Evolutionary conservation across 2,888 invertebrate genomes (phyloP), one percentile per base, ranked within the genome.

Genomic region (Ormyrus nitidulus): DNA sequence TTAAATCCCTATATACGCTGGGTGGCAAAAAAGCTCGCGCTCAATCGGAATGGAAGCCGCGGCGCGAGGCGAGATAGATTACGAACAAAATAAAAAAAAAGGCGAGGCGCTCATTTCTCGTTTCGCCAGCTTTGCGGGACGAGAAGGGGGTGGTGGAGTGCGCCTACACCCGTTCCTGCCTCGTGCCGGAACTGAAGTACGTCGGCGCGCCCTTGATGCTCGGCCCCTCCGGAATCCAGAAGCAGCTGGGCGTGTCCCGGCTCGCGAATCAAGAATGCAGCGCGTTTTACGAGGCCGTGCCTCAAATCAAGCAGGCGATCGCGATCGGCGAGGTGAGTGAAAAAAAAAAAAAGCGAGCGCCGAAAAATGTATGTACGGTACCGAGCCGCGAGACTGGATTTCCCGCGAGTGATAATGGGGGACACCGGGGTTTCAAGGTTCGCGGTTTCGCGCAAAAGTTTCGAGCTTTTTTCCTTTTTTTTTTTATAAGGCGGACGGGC

Each of bases 221-320:
- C 19, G 89, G 89, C 49, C 88, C 88, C 3, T 72, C 81, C 56
- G 89, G 89, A 9, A 83, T 89, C 53, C 88, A 88, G 61, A 87
- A 82, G 76, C 84, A 88, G 77, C 83, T 89, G 74, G 86, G 85
- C 54, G 78, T 89, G 56, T 87, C 88, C 48, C 80, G 84, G n/a
- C 82, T 89, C 51, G 84, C 81, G 58, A 81, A 80, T 51, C 80
- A 81, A 69, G 89, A 89, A 77, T 84, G 84, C 80, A 82, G 83
- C 13, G 77, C 85, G 46, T 84, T 89, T 3, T 69, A 75, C 10
- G 73, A 77, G 19, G 85, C 84, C 1, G 72, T 87, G 51, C 85
- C 87, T 0, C 61, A 80, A 53, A 81, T 88, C 53, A 82, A 77
- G 62, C 74, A 76, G 46, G 86, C 82, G 2, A 87, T 88, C 19